These are phyloP conservation scores for Pseudochromis fuscus DNA, from an alignment of 2,797 vertebrate species.

Conservation along the genomic window DNA sequence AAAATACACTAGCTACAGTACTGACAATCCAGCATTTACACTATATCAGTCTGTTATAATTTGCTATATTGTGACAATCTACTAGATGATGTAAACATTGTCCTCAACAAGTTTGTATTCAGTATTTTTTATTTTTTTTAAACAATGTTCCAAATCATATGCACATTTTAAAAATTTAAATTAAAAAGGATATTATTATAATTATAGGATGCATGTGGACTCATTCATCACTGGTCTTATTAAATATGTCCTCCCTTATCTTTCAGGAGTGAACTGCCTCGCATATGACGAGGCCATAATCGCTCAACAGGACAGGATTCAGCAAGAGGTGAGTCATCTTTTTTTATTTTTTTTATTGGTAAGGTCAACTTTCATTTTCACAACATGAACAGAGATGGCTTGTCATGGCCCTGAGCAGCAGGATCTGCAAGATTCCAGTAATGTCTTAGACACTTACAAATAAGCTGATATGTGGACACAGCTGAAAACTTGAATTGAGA, in stretches of 20 bases:
- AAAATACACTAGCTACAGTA: too few relatives aligned
- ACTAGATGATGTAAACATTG: too few relatives aligned
- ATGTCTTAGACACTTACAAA: neutral
- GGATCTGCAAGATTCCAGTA: neutral
- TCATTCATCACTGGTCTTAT: too few relatives aligned
- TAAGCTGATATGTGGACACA: neutral
- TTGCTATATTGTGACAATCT: too few relatives aligned
- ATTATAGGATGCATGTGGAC: too few relatives aligned
- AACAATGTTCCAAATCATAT: too few relatives aligned
- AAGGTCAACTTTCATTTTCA: neutral
- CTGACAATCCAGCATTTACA: too few relatives aligned
- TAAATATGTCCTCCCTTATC: conserved; percentile 3
- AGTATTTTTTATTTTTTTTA: too few relatives aligned
- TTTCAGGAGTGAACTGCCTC: conserved; percentile 91
- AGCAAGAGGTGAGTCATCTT: conserved; percentile 87
- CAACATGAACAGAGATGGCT: neutral
- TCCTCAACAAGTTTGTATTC: too few relatives aligned
- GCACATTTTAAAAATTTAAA: too few relatives aligned
- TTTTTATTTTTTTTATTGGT: neutral
- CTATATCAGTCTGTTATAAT: too few relatives aligned
- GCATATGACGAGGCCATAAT: conserved; percentile 96
- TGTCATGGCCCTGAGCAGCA: neutral
- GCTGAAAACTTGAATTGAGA: neutral
- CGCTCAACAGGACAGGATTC: conserved; percentile 96
- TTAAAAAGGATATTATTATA: too few relatives aligned